These are phyloP conservation scores for Papilio demoleus DNA, from an alignment of 2,888 invertebrate species.

Conservation along the genomic window DNA sequence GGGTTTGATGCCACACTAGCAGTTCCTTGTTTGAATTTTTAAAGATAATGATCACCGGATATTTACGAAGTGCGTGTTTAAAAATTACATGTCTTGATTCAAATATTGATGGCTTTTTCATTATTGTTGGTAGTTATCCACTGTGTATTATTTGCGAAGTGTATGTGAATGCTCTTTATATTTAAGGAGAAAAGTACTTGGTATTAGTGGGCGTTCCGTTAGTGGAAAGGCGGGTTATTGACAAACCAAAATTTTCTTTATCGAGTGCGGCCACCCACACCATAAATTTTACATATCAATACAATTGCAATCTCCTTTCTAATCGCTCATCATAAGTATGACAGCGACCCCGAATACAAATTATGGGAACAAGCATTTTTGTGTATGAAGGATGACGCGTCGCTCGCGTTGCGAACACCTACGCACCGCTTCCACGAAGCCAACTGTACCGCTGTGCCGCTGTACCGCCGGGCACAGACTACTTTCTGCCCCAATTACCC, in stretches of 20 bases:
- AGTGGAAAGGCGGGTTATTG: conserved; percentile 21
- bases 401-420: conserved; percentile 71
- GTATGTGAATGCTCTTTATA: not conserved
- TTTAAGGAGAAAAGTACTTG: not conserved
- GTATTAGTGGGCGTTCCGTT: not conserved
- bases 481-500: conserved; percentile 74
- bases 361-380: conserved; percentile 79
- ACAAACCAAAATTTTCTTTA: conserved; percentile 48
- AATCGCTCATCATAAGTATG: conserved; percentile 77
- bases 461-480: conserved; percentile 64
- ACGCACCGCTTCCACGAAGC: conserved; percentile 77
- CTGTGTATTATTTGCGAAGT: not conserved
- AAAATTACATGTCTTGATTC: not conserved
- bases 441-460: conserved; percentile 74
- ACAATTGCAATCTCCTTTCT: conserved; percentile 80
- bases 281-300: conserved; percentile 64
- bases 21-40: conserved; percentile 22
- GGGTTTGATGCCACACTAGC: conserved; percentile 19
- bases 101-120: no score
- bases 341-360: conserved; percentile 79
- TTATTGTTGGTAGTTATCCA: not conserved
- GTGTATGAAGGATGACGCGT: conserved; percentile 75
- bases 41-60: conserved; percentile 20
- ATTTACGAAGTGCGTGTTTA: not conserved
- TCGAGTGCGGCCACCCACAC: conserved; percentile 67